Evolutionary conservation across 2,888 invertebrate genomes (phyloP), one percentile per base, ranked within the genome.

Genomic region (Apamea monoglypha): DNA sequence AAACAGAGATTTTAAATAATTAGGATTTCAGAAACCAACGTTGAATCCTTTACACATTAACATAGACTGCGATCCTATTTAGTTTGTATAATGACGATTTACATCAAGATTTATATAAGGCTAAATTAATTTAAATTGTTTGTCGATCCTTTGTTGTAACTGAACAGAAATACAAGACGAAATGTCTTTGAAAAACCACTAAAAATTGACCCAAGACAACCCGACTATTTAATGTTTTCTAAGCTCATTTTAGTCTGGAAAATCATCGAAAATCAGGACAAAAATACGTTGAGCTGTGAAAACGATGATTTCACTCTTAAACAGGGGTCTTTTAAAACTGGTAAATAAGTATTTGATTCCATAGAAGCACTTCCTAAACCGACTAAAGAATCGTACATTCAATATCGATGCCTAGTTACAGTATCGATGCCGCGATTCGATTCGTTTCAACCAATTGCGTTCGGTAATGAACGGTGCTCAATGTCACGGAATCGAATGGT

Each of bases 401-500:
- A 81, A 76, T 80, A 81, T 81, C 74, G 75, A 80, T 81, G 78
- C 70, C 78, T 83, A 78, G 76, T 78, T 74, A 85, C 72, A 68
- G 86, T 81, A 79, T 82, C 80, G 82, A 84, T 82, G 32, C 78
- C 53, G 29, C 59, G 21, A 82, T 78, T 84, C 82, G 71, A 88
- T 88, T 88, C 76, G 87, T 81, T 88, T 86, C 89, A 63, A 78
- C 74, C 88, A 87, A 86, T 87, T 86, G 88, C 79, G 59, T 80
- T 40, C 79, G 14, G 84, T 88, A 88, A 88, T 88, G 84, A 88
- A 88, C 79, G 64, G 78, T 79, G 76, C 66, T 88, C 82, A 82
- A 64, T 70, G 83, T 84, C 75, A 80, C 74, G 78, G 76, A 83
- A 88, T 83, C 81, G 86, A 86, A 78, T 83, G 66, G 74, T 72